Conservation (phyloP, 2,888 invertebrate species). For the Gasteruption jaculator region DNA sequence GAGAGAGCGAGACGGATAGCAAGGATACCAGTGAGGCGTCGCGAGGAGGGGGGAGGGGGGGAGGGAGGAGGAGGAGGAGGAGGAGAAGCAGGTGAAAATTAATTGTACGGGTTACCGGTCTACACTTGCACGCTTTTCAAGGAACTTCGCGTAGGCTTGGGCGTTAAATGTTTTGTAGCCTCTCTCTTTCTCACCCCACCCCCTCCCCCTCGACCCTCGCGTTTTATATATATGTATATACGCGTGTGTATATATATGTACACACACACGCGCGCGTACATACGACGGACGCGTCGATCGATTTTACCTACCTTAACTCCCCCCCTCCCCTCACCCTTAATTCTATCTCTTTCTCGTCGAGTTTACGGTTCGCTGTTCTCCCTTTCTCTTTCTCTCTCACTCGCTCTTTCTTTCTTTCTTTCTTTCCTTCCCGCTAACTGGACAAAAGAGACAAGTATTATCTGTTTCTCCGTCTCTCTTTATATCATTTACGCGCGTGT, state of each 20-base stretch:
- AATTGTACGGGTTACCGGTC: slow-evolving; percentile 41
- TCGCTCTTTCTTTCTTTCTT: slow-evolving; percentile 13
- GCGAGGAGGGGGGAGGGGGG: too few species aligned
- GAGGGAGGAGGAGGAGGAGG: slow-evolving; percentile 13
- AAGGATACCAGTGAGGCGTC: too few species aligned
- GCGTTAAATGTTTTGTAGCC: slow-evolving; percentile 32
- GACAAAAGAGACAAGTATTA: too few species aligned
- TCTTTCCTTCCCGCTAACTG: slow-evolving; percentile 22
- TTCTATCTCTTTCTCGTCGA: slow-evolving; percentile 6
- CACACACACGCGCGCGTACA: too few species aligned
- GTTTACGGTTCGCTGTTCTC: slow-evolving; percentile 1
- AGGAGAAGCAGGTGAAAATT: slow-evolving; percentile 42
- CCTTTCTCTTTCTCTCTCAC: slow-evolving; percentile 5
- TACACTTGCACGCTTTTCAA: too few species aligned
- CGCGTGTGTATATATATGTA: too few species aligned
- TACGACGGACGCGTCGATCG: slow-evolving; percentile 39
- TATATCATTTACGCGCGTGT: too few species aligned
- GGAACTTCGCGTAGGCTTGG: slow-evolving; percentile 23
- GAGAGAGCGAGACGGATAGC: too few species aligned
- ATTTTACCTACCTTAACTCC: slow-evolving; percentile 31
- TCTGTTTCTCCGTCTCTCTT: too few species aligned
- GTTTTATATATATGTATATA: too few species aligned
- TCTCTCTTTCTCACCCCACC: too few species aligned
- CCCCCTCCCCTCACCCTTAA: slow-evolving; percentile 14
- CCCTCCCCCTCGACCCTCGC: too few species aligned